Evolutionary conservation across 1,140 invertebrate species (phyloP).

Genomic region (Atta cephalotes): DNA sequence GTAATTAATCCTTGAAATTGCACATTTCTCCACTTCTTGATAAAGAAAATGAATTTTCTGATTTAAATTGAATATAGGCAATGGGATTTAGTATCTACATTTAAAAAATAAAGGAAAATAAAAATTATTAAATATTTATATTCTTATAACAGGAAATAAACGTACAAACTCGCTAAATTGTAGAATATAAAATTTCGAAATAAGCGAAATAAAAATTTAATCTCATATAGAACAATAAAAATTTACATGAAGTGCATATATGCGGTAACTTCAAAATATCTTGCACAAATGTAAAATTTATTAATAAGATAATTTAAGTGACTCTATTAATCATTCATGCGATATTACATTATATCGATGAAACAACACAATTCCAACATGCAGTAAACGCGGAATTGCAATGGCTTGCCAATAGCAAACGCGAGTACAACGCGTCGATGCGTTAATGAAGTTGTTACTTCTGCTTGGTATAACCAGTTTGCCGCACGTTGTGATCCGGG

Average conservation of each 20-base stretch:
- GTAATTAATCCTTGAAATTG: not conserved
- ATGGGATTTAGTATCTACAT: not conserved
- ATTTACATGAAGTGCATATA: not conserved
- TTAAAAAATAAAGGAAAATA: not conserved
- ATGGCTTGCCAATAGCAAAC: constrained; percentile 17
- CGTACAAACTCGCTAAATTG: not conserved
- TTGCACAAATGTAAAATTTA: constrained; percentile 3
- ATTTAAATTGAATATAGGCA: not conserved
- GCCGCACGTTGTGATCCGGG: constrained; percentile 60
- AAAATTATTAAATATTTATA: constrained; percentile 4
- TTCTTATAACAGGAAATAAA: not conserved
- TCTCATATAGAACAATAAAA: not conserved
- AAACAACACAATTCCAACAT: constrained; percentile 33
- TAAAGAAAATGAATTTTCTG: not conserved
- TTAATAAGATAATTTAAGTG: constrained; percentile 27
- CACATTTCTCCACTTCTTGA: not conserved
- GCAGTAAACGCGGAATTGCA: not conserved
- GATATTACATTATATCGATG: constrained; percentile 35
- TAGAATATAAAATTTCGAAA: not conserved
- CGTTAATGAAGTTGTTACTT: constrained; percentile 73
- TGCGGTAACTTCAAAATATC: not conserved
- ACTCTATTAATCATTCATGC: constrained; percentile 42
- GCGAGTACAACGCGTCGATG: constrained; percentile 66
- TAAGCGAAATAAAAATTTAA: not conserved
- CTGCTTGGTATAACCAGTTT: constrained; percentile 68